Conservation (phyloP, 53 echinoderm and acorn worm species). For the Paelopatides confundens region DNA sequence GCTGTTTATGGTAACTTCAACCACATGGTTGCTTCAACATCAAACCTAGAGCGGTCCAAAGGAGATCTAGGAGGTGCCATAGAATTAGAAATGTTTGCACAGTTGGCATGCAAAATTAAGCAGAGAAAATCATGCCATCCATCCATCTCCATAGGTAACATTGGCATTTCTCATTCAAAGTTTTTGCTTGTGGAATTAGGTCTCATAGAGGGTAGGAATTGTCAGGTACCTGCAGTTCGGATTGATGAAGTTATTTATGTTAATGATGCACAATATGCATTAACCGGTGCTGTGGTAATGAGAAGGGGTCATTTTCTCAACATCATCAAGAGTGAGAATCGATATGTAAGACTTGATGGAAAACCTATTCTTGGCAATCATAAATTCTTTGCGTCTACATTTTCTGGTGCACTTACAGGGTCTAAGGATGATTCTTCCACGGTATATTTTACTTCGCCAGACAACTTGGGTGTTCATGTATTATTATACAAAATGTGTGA, state of each 20-base stretch:
- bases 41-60: not conserved
- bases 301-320: constrained; percentile 19
- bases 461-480: not conserved
- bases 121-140: not conserved
- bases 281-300: not conserved
- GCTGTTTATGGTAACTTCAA: not conserved
- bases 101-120: not conserved
- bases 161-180: not conserved
- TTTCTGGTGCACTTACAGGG: not conserved
- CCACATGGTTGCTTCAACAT: no score
- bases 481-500: not conserved
- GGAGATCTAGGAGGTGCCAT: not conserved
- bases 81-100: constrained; percentile 23
- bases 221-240: not conserved
- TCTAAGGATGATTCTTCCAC: not conserved
- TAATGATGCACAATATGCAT: not conserved
- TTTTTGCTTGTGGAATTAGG: not conserved
- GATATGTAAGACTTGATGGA: not conserved
- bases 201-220: not conserved
- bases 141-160: not conserved
- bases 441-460: not conserved
- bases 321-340: not conserved
- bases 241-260: not conserved
- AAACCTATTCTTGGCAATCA: not conserved
- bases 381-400: not conserved